Evolutionary conservation across 2,888 invertebrate genomes (phyloP), one percentile per base, ranked within the genome.

Genomic region (Andrena flavipes): DNA sequence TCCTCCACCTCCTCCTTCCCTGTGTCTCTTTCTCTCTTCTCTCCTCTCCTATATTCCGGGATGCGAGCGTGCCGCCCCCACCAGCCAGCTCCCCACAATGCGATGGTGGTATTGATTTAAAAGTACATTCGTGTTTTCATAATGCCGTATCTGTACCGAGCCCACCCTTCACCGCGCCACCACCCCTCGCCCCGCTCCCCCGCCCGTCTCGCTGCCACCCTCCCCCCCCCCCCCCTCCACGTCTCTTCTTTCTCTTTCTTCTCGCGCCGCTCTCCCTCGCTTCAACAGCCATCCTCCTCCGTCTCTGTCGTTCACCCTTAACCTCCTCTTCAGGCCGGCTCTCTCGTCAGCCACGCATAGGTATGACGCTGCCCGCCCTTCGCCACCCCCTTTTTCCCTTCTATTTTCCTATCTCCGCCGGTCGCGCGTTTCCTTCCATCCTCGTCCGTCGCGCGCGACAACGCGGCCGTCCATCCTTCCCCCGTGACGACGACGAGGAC

Each of bases 41-140:
- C 74, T 79, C 63, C 77, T 76, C 82, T 73, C 48, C 67, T 78
- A 91, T 92, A 92, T 89, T 89, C 88, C 87, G 87, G 89, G 88
- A 87, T 86, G 82, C 86, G 87, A 86, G 81, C 86, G 87, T 86
- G 85, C 88, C 89, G 86, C 87, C 90, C 90, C 90, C 90, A 85
- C 86, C 87, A 80, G 89, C 88, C 86, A 87, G 84, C 91, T 91
- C 92, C 93, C 93, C 92, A 94, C 94, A 94, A 94, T 94, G 92
- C 93, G 94, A 94, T 94, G 94, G 93, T 93, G 94, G 93, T 94
- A 94, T 94, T 94, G 94, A 94, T 94, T 94, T 93, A 94, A 94
- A 94, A 94, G 93, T 94, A 93, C 93, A 94, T 93, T 94, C 93
- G 93, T 93, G 94, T 94, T 94, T 94, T 94, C 94, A 94, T 94